Percentiles rank a stretch among this genome's conserved stretches.
These are phyloP conservation scores for Lophotis ruficrista DNA, from an alignment of 2,113 vertebrate genomes.

Conservation along the genomic window DNA sequence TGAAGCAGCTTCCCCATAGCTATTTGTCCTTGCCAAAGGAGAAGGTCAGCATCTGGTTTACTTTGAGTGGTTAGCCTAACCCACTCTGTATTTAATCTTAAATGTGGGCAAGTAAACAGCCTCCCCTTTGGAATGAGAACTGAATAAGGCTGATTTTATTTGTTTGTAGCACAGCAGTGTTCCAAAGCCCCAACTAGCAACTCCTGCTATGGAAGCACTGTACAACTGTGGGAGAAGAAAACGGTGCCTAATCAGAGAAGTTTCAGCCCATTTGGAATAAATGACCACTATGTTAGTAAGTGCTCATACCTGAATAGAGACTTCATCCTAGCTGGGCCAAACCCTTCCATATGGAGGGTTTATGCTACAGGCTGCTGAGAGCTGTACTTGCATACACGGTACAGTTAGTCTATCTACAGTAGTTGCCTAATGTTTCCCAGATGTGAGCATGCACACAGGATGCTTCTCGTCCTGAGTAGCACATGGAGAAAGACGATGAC, in stretches of 20 bases:
- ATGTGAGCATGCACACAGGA: neutral
- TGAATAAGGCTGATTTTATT: neutral
- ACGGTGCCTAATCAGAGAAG: neutral
- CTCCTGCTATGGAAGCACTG: neutral
- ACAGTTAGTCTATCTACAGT: rapidly evolving
- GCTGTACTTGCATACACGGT: neutral
- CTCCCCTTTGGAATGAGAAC: neutral
- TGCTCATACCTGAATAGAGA: neutral
- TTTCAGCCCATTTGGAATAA: neutral
- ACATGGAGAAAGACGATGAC: neutral
- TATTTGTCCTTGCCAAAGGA: neutral
- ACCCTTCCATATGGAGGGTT: neutral
- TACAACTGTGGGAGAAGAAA: neutral
- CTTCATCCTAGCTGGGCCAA: neutral
- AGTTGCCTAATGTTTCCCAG: neutral
- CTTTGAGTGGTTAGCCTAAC: neutral
- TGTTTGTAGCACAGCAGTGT: neutral
- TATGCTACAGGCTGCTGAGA: neutral
- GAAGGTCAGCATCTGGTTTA: neutral
- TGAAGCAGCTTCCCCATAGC: neutral
- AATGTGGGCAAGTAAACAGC: neutral
- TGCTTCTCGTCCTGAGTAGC: neutral
- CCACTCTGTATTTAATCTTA: neutral
- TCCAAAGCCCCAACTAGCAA: neutral
- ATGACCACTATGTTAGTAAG: neutral